A percentile compares a stretch with the other conserved stretches of the same genome.
Conservation (phyloP, 2,113 vertebrate genomes). For the Psammodynastes pulverulentus region DNA sequence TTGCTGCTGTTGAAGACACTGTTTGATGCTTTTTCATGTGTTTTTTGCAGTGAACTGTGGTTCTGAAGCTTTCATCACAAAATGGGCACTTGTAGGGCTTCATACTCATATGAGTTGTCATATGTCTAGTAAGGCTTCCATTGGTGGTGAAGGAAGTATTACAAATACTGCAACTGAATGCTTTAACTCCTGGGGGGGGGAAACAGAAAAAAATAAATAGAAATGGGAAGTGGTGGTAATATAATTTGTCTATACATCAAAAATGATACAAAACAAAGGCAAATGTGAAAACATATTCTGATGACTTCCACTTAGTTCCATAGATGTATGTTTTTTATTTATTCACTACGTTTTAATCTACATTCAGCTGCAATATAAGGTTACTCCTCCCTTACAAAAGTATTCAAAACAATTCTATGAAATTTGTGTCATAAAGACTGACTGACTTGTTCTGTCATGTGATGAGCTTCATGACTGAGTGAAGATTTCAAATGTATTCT, state of each 20-base stretch:
- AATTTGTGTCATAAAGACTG: not conserved
- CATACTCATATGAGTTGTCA: constrained; percentile 86
- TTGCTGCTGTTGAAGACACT: constrained; percentile 52
- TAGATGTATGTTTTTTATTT: not conserved
- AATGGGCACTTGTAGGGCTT: constrained; percentile 91
- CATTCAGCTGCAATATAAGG: not conserved
- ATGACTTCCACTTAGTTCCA: not conserved
- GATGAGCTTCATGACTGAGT: not conserved
- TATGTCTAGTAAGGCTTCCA: constrained; percentile 94
- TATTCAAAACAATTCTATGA: not conserved
- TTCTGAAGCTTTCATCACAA: constrained; percentile 92
- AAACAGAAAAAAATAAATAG: not conserved
- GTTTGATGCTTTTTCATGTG: constrained; percentile 92
- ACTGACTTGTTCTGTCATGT: not conserved
- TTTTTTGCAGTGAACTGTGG: constrained; percentile 86
- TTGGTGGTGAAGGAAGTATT: constrained; percentile 93
- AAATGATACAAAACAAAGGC: not conserved
- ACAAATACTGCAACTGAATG: constrained; percentile 90
- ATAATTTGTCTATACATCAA: constrained; percentile 30
- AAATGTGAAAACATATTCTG: constrained; percentile 8
- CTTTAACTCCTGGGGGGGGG: constrained; percentile 82
- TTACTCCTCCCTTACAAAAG: not conserved
- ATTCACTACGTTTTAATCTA: not conserved
- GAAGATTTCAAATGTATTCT: not conserved
- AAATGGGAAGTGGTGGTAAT: constrained; percentile 23